A percentile compares a stretch with the other conserved stretches of the same genome.
Evolutionary conservation across 1,140 invertebrate species (phyloP).

Genomic region (Planococcus citri): DNA sequence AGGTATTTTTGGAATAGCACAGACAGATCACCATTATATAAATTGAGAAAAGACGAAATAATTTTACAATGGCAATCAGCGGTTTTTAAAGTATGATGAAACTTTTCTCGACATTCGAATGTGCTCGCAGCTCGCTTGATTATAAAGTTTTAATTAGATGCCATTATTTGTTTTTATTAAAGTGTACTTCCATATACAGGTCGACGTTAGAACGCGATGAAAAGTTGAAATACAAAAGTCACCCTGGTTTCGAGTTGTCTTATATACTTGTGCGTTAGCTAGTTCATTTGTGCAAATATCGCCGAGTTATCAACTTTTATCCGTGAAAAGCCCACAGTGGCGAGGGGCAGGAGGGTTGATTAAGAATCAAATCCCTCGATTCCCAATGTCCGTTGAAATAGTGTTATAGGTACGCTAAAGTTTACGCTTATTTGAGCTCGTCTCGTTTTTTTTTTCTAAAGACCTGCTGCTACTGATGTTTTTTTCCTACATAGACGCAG

Average conservation of each 20-base stretch:
- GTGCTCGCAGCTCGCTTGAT: neutral
- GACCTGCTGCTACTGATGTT: no score
- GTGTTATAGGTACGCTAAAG: no score
- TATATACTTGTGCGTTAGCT: neutral
- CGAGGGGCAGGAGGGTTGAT: no score
- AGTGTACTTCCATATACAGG: neutral
- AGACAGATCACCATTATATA: neutral
- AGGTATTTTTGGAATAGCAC: neutral
- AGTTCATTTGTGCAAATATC: neutral
- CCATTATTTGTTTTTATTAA: conserved; percentile 8
- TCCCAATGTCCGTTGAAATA: no score
- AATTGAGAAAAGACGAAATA: neutral
- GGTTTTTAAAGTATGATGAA: neutral
- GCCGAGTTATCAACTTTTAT: no score
- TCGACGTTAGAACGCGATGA: neutral
- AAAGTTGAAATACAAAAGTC: neutral
- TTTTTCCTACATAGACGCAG: no score
- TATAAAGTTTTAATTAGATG: conserved; percentile 4
- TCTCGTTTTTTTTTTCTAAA: no score
- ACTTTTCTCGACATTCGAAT: neutral
- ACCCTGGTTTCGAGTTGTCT: neutral
- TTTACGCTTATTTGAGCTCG: no score
- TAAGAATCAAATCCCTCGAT: no score
- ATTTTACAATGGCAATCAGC: neutral
- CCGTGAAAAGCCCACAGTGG: no score